Conservation (phyloP, 1,140 invertebrate genomes). For the Homalodisca vitripennis region DNA sequence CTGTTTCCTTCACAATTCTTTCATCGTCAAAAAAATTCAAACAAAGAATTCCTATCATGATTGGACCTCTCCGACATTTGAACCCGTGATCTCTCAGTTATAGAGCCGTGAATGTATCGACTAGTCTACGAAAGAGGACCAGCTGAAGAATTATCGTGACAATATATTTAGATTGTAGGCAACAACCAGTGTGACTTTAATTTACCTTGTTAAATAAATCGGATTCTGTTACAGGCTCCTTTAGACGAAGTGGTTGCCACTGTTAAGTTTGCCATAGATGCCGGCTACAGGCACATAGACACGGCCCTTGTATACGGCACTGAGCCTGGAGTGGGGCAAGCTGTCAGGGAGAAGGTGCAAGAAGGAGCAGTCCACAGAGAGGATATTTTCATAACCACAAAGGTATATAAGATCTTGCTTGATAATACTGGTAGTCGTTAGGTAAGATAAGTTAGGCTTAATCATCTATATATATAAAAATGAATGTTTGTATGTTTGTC, state of each 20-base stretch:
- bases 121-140: neutral
- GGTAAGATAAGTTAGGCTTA: no score
- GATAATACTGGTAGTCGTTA: no score
- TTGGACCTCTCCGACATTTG: no score
- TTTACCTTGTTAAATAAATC: neutral
- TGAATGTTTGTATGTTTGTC: no score
- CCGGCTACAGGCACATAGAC: slow-evolving; percentile 81
- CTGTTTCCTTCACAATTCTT: no score
- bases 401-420: no score
- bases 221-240: slow-evolving; percentile 48
- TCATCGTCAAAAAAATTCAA: no score
- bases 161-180: neutral
- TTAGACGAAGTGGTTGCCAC: slow-evolving; percentile 55
- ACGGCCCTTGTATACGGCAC: slow-evolving; percentile 78
- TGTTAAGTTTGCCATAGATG: slow-evolving; percentile 66
- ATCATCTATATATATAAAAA: no score
- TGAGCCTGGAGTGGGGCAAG: slow-evolving; percentile 80
- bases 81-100: no score
- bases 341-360: slow-evolving; percentile 66
- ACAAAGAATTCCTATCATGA: no score
- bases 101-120: neutral
- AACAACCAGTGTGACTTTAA: neutral
- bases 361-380: slow-evolving; percentile 69
- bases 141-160: neutral
- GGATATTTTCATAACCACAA: slow-evolving; percentile 71